Percentiles rank a stretch among this genome's conserved stretches.
Evolutionary conservation across 2,113 vertebrate genomes (phyloP).

Genomic region (Pelmatolapia mariae): DNA sequence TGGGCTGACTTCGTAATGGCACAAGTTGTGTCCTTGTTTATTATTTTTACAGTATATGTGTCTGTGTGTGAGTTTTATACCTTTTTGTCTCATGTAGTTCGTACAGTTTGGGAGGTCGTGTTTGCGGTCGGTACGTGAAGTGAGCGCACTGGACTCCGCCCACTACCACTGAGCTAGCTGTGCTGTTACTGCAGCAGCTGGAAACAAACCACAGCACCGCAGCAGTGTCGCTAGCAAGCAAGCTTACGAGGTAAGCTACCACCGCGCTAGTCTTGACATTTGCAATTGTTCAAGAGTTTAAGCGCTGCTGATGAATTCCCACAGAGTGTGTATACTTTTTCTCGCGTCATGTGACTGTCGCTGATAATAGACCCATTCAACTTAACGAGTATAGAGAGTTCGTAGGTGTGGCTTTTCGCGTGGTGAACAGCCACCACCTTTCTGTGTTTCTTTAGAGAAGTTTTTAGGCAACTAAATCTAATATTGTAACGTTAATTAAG

Average conservation of each 20-base stretch:
- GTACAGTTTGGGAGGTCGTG: not conserved
- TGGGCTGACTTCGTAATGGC: not conserved
- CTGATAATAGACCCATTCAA: not conserved
- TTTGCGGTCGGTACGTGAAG: not conserved
- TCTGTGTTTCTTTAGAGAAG: not conserved
- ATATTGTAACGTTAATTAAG: rapidly evolving
- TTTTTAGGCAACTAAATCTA: not conserved
- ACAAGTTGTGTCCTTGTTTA: not conserved
- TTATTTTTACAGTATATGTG: not conserved
- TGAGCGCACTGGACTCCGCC: not conserved
- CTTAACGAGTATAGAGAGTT: not conserved
- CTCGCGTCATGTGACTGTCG: not conserved
- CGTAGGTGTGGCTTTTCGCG: not conserved
- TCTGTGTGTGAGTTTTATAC: rapidly evolving
- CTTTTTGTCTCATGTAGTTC: not conserved
- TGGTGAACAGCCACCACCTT: not conserved
- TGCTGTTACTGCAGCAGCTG: not conserved
- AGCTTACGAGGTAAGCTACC: not conserved
- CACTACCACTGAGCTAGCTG: not conserved
- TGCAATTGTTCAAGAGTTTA: not conserved
- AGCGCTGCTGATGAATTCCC: not conserved
- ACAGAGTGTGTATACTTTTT: not conserved
- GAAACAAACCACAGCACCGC: not conserved
- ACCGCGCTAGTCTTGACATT: not conserved
- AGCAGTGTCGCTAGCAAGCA: not conserved